phyloP scores from a whole-genome alignment of 2,113 vertebrate species.

The Condylura cristata region DNA sequence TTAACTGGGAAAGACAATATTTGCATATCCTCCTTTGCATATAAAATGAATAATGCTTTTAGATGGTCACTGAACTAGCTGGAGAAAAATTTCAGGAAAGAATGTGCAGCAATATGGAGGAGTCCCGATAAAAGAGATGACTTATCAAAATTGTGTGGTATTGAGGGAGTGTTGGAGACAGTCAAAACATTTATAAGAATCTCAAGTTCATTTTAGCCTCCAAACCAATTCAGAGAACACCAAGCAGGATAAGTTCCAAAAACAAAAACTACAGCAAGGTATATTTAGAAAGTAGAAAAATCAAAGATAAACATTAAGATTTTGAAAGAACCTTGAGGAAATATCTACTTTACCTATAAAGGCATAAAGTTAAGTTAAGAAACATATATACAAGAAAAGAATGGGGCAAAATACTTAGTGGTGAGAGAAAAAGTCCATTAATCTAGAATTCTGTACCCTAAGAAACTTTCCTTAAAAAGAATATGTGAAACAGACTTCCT shows the following conservation, averaged over 20 bases:
- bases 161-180: neutral
- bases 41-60: neutral
- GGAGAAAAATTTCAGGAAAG: neutral
- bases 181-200: neutral
- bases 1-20: neutral
- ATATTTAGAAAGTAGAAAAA: neutral
- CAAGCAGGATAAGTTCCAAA: neutral
- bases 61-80: neutral
- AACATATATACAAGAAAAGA: neutral
- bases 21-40: neutral
- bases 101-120: neutral
- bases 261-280: neutral
- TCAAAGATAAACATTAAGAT: neutral
- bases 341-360: neutral
- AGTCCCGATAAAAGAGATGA: neutral
- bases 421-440: neutral
- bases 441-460: neutral
- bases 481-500: neutral
- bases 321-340: neutral
- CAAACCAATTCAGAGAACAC: neutral
- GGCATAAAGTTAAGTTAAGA: neutral
- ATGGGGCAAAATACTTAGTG: neutral
- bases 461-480: too few relatives aligned
- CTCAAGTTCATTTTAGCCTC: neutral
- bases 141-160: neutral